Conservation (phyloP, 2,888 invertebrate genomes). For the Lymantria monacha region DNA sequence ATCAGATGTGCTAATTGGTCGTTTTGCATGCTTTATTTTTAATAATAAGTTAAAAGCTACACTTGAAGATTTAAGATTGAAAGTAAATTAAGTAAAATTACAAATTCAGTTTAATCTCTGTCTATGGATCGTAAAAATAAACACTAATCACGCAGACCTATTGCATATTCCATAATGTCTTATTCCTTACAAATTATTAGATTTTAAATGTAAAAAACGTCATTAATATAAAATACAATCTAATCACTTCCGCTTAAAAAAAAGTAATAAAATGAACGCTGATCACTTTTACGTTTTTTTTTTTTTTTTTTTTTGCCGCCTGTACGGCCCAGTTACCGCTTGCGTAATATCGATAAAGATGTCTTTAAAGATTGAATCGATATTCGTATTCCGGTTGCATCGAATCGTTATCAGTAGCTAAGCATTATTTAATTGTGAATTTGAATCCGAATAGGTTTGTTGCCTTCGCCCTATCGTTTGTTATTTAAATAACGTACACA, state of each 20-base stretch:
- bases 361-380: slow-evolving; percentile 30
- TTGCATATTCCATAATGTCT: background rate
- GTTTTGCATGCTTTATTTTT: too few relatives aligned
- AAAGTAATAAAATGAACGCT: background rate
- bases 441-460: slow-evolving; percentile 3
- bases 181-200: background rate
- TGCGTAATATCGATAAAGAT: slow-evolving; percentile 36
- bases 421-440: background rate
- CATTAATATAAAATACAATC: background rate
- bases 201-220: background rate
- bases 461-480: background rate
- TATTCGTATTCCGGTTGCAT: slow-evolving; percentile 18
- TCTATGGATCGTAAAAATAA: background rate
- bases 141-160: background rate
- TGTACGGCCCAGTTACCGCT: slow-evolving; percentile 38
- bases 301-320: slow-evolving; percentile 30
- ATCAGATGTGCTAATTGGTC: too few relatives aligned
- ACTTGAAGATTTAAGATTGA: too few relatives aligned
- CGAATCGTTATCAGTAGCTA: slow-evolving; percentile 7
- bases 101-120: too few relatives aligned
- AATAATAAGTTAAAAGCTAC: too few relatives aligned
- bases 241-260: background rate
- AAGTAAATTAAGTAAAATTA: too few relatives aligned
- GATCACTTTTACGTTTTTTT: background rate
- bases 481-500: too few relatives aligned